phyloP scores from a whole-genome alignment of 2,113 vertebrate species.

The Poeciliopsis occidentalis region DNA sequence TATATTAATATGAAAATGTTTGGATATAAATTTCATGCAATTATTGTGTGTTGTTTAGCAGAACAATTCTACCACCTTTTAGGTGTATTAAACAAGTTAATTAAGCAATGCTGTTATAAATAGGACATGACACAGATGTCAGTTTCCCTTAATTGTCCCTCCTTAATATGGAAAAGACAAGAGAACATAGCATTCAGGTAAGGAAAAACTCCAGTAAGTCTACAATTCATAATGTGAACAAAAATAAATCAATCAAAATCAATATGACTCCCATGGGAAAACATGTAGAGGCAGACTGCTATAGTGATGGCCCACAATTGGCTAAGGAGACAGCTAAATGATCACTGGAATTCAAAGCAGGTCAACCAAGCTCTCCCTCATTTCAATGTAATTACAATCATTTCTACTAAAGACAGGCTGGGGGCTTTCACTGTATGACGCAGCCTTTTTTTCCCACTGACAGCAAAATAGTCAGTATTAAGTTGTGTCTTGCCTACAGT shows the following conservation, averaged over 20 bases:
- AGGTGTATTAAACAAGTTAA: not conserved
- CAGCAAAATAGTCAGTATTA: conserved; percentile 52
- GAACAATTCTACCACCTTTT: not conserved
- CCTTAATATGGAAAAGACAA: not conserved
- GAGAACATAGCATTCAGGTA: not conserved
- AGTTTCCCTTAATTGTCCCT: not conserved
- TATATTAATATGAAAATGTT: not conserved
- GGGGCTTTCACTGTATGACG: conserved; percentile 21
- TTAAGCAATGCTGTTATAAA: not conserved
- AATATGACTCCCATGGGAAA: not conserved
- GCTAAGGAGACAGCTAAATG: conserved; percentile 38
- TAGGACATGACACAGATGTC: not conserved
- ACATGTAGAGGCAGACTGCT: conserved; percentile 24
- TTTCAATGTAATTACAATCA: conserved; percentile 54
- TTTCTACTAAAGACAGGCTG: conserved; percentile 49
- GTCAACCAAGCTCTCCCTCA: conserved; percentile 34
- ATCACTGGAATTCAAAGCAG: conserved; percentile 41
- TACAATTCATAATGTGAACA: not conserved
- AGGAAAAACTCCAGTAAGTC: not conserved
- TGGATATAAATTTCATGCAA: not conserved
- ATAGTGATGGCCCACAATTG: conserved; percentile 30
- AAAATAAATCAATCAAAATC: not conserved
- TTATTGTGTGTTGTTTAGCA: not conserved
- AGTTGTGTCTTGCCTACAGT: conserved; percentile 33
- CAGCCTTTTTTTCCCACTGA: conserved; percentile 31